phyloP scores from a whole-genome alignment of 2,113 vertebrate species.

The Plotosus lineatus region DNA sequence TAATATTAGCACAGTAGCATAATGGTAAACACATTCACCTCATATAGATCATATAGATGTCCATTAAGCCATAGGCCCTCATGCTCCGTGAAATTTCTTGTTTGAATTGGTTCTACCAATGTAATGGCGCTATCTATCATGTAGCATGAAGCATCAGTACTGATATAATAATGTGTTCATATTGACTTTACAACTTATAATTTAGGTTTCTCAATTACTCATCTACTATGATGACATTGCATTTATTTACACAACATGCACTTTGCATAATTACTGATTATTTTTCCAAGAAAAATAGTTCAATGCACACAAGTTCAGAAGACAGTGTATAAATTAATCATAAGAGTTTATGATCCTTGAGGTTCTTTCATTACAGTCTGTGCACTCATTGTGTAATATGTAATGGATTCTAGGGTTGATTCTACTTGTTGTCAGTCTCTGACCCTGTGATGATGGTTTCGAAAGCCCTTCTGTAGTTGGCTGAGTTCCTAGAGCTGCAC shows the following conservation, averaged over 20 bases:
- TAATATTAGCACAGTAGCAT: too few species aligned
- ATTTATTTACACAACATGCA: background rate
- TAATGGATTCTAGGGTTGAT: background rate
- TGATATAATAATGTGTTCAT: background rate
- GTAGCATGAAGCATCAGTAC: background rate
- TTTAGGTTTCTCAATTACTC: background rate
- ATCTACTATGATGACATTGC: background rate
- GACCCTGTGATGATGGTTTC: conserved; percentile 9
- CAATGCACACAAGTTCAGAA: background rate
- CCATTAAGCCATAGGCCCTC: background rate
- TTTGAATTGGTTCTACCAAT: background rate
- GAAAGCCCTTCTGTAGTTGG: conserved; percentile 27
- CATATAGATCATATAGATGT: background rate
- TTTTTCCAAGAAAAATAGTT: background rate
- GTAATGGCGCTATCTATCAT: background rate
- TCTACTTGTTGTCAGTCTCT: background rate
- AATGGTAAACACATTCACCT: background rate
- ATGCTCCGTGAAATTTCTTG: background rate
- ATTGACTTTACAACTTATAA: background rate
- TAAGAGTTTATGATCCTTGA: background rate
- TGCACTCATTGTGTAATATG: background rate
- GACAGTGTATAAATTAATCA: background rate
- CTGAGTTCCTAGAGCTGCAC: conserved; percentile 3
- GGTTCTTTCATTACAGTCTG: background rate
- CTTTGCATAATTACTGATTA: background rate